Base-by-base conservation (phyloP, 2,888 invertebrate genomes). In the Eristalis tenax region DNA sequence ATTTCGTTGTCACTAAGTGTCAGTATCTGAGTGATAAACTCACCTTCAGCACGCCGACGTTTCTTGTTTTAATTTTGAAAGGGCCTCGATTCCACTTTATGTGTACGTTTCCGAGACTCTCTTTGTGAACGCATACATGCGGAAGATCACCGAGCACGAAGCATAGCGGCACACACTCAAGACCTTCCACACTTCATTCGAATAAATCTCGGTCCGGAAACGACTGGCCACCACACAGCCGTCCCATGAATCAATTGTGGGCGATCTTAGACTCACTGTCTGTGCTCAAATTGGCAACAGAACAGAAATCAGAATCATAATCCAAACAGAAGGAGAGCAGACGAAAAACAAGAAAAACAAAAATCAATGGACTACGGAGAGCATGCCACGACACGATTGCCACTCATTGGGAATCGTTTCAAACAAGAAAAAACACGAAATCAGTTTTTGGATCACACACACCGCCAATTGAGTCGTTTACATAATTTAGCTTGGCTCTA, bases 241-340 rank as follows among this genome's bases (percentile, higher is more conserved):
- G 74, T 65, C 74, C 61, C 61, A 69, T 82, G 73, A 78, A 74
- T 82, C 77, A 86, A 73, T 11, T n/a, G 81, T 81, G 81, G 76
- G 76, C 76, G 81, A 65, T 77, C 64, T 86, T 43, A 82, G 82
- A 82, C 85, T 69, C 26, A 38, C 61, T 71, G 74, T 86, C 78
- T 80, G 68, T 57, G 68, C 68, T 59, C 32, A 35, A 78, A 70
- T 82, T 82, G 71, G 85, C 86, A 74, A 82, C 73, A 59, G 74
- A 63, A 66, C 73, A 64, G 74, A 63, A 66, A 23, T 13, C 23
- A 43, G n/a, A 70, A 66, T n/a, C 50, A 50, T 18, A 50, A 61
- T 69, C 69, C 26, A 68, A 18, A 50, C 18, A 11, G 11, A 56
- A 57, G n/a, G n/a, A n/a, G n/a, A n/a, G n/a, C n/a, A n/a, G n/a